Evolutionary conservation across 2,888 invertebrate species (phyloP), one percentile per base, ranked within the genome.

Genomic region (Orgyia antiqua): DNA sequence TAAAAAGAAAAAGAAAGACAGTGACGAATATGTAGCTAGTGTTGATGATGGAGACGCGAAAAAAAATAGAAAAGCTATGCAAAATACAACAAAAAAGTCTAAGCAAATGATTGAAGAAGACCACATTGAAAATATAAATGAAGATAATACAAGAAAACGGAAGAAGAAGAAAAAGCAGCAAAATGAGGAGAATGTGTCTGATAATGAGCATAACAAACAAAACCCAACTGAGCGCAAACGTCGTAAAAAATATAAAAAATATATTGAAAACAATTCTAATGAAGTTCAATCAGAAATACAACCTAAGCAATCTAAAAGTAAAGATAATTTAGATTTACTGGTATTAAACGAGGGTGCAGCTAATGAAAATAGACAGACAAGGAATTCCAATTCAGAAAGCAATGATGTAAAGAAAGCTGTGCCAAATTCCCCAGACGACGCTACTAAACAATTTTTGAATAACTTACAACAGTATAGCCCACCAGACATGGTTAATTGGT

Each of bases 351-450:
- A 48, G 33, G 41, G 41, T 11, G 29, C 25, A 2, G 24, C 20
- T 11, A 42, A 51, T 30, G 43, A 51, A 10, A 36, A 45, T 8
- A 40, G 51, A 30, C 11, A 33, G 6, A 29, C 45, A 3, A 46
- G 50, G 29, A 44, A 51, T 20, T 30, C 34, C 13, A 34, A 39
- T 29, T 3, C 31, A 9, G 38, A 58, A 13, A 4, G 13, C n/a
- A 38, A 19, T 11, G 33, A 50, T 25, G 24, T 45, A 3, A 9
- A 27, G 5, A 49, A 49, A 30, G 12, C 31, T 10, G 7, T 36
- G 7, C 37, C 47, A 13, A 43, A 29, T 6, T 26, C 39, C 2
- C 43, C 53, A 9, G 45, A 45, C 36, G 40, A 47, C 20, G 29
- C 42, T 17, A 37, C 40, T 1, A 35, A 34, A 1, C 36, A 29